Percentiles rank a stretch among this genome's conserved stretches.
These are phyloP conservation scores for Orchesella cincta DNA, from an alignment of 1,140 invertebrate species.

Conservation along the genomic window DNA sequence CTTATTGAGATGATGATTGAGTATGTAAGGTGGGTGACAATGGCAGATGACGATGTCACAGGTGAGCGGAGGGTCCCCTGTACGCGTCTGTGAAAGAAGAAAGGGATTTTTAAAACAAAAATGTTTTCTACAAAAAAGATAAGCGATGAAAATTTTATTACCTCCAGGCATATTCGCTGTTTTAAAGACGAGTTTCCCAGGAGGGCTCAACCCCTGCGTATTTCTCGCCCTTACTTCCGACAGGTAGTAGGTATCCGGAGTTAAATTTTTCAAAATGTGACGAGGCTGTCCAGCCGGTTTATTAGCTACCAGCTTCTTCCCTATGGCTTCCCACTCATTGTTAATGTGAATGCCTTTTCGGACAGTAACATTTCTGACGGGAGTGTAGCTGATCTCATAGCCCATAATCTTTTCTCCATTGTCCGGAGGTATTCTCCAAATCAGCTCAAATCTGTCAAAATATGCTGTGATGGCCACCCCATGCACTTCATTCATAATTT, in stretches of 20 bases:
- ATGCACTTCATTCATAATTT: constrained; percentile 56
- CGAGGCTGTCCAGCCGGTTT: constrained; percentile 56
- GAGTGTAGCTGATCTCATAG: constrained; percentile 78
- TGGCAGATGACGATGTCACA: too few relatives aligned
- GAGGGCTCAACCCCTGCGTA: constrained; percentile 73
- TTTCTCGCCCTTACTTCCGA: constrained; percentile 83
- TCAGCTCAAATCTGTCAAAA: constrained; percentile 72
- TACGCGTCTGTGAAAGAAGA: neutral
- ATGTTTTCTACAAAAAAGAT: neutral
- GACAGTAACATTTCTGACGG: constrained; percentile 62
- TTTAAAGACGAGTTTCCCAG: constrained; percentile 73
- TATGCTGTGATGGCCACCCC: constrained; percentile 61
- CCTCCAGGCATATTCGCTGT: constrained; percentile 64
- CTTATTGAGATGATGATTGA: too few relatives aligned
- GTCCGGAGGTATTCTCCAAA: constrained; percentile 78
- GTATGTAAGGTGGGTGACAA: too few relatives aligned
- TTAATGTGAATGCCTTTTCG: neutral
- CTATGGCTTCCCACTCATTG: neutral
- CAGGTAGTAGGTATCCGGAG: constrained; percentile 75
- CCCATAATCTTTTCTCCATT: constrained; percentile 84
- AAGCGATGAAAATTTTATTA: constrained; percentile 34
- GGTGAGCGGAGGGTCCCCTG: neutral
- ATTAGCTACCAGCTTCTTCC: constrained; percentile 13
- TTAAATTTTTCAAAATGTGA: constrained; percentile 67
- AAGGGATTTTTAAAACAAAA: neutral